Conservation (phyloP, 2,113 vertebrate genomes). For the Alosa alosa region DNA sequence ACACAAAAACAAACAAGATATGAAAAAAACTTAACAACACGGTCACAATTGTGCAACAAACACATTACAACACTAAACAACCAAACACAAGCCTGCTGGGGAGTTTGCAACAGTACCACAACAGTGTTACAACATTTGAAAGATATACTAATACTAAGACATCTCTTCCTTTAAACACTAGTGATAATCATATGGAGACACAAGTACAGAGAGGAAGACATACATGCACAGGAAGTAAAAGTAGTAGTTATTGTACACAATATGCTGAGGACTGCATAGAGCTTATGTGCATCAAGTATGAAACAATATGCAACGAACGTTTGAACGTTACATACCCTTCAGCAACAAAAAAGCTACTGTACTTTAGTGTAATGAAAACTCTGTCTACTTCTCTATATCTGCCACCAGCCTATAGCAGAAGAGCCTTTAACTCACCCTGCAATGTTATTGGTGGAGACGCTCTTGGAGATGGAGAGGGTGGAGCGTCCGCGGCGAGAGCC, state of each 20-base stretch:
- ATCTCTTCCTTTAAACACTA: neutral
- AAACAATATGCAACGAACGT: no score
- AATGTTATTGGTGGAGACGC: constrained; percentile 94
- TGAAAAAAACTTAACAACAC: neutral
- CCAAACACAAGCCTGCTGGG: neutral
- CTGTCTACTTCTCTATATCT: neutral
- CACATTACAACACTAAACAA: neutral
- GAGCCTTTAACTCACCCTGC: constrained; percentile 74
- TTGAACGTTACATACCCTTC: neutral
- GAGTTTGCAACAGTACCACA: neutral
- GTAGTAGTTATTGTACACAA: no score
- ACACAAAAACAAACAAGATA: neutral
- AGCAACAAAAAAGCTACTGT: neutral
- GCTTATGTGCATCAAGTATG: no score
- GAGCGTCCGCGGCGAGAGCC: constrained; percentile 81
- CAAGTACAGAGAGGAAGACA: neutral
- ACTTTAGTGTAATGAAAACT: no score
- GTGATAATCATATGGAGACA: neutral
- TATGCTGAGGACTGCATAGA: no score
- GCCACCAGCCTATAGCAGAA: neutral
- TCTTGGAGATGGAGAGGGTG: constrained; percentile 83
- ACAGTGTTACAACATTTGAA: neutral
- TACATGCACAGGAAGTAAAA: neutral
- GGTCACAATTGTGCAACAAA: neutral
- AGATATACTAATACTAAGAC: neutral